These are phyloP conservation scores for Neodiprion pinetum DNA, from an alignment of 1,140 invertebrate species.

Conservation along the genomic window DNA sequence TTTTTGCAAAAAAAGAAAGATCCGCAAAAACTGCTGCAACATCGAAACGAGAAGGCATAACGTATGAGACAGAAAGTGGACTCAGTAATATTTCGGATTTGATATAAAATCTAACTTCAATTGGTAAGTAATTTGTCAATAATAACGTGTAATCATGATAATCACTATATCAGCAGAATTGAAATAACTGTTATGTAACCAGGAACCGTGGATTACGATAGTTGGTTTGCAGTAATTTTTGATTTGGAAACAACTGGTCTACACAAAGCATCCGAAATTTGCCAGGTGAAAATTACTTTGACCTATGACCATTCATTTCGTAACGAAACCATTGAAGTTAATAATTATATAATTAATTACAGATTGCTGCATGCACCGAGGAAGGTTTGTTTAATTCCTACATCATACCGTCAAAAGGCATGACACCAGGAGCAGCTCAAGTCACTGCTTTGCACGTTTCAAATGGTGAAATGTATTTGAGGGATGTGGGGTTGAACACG, in stretches of 20 bases:
- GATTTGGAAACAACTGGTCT: constrained; percentile 16
- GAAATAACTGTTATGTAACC: background rate
- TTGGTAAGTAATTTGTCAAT: constrained; percentile 10
- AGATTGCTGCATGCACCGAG: constrained; percentile 18
- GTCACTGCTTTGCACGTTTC: constrained; percentile 20
- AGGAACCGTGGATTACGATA: constrained; percentile 1
- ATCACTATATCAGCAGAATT: background rate
- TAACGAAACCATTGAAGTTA: background rate
- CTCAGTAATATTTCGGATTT: constrained; percentile 14
- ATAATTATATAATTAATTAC: constrained; percentile 6
- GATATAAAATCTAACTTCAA: constrained; percentile 17
- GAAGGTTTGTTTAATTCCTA: constrained; percentile 13
- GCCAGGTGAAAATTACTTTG: constrained; percentile 7
- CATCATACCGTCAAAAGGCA: constrained; percentile 15
- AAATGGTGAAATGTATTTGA: constrained; percentile 19
- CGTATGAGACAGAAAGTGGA: constrained; percentile 21
- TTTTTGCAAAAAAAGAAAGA: constrained; percentile 23
- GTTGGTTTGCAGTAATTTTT: background rate
- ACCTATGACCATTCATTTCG: too few species aligned
- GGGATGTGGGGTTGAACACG: constrained; percentile 12
- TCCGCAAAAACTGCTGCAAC: constrained; percentile 12
- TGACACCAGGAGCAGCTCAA: constrained; percentile 16
- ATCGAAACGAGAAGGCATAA: constrained; percentile 24
- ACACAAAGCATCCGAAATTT: constrained; percentile 16
- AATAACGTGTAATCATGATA: background rate